Percentiles rank a stretch among this genome's conserved stretches.
Evolutionary conservation across 2,113 vertebrate species (phyloP).

Genomic region (Eretmochelys imbricata): DNA sequence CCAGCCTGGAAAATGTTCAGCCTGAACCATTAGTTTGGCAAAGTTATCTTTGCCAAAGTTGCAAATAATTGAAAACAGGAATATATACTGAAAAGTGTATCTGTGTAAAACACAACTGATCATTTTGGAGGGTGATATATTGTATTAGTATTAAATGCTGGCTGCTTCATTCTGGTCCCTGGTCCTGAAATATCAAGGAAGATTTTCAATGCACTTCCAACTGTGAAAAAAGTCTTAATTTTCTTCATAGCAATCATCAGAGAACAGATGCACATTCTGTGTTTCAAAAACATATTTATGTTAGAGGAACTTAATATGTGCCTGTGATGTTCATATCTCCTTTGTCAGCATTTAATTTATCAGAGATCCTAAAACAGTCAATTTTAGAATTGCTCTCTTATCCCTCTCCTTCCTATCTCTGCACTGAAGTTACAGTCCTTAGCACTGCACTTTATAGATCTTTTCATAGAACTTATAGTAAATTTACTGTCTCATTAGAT

Average conservation of each 20-base stretch:
- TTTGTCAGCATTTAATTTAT: background rate
- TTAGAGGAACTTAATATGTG: background rate
- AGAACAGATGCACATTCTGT: background rate
- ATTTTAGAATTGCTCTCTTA: background rate
- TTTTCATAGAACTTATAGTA: background rate
- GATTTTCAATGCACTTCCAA: background rate
- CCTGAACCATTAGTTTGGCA: background rate
- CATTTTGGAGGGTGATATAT: background rate
- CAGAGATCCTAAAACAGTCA: background rate
- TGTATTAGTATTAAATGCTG: background rate
- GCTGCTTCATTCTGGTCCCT: background rate
- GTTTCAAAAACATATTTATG: background rate
- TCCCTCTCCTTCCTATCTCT: background rate
- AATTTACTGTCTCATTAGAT: constrained; percentile 60
- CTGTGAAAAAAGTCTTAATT: background rate
- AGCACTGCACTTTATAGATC: background rate
- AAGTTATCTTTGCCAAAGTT: background rate
- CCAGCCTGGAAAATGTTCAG: background rate
- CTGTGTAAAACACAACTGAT: background rate
- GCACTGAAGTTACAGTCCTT: background rate
- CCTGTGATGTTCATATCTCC: background rate
- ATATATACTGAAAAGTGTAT: background rate
- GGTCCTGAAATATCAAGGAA: background rate
- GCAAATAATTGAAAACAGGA: background rate
- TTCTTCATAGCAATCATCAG: background rate